Base-by-base conservation (phyloP, 2,797 vertebrate genomes). In the Centroberyx gerrardi region DNA sequence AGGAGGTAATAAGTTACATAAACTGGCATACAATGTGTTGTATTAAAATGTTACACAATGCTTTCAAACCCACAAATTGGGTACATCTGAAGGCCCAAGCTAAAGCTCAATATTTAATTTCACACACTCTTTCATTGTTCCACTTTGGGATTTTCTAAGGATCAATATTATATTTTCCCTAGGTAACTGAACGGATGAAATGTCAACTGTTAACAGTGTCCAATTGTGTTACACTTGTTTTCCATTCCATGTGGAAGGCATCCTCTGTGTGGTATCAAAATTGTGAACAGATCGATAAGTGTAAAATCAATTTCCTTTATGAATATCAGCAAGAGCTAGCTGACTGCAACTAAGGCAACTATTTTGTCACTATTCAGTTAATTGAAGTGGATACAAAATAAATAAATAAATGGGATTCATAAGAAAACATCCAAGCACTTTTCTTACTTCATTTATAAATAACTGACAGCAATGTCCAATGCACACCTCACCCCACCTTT, bases 111-210 rank as follows among this genome's bases (percentile, higher is more conserved):
- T 28, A 29, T 4, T 28, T 4, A 10, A n/a, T n/a, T n/a, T n/a
- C n/a, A n/a, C n/a, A n/a, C n/a, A n/a, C n/a, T n/a, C n/a, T n/a
- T n/a, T n/a, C n/a, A n/a, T n/a, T n/a, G n/a, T 28, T 53, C 18
- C 27, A 53, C 52, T 27, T 53, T n/a, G n/a, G n/a, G n/a, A n/a
- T n/a, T n/a, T n/a, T n/a, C n/a, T 53, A 27, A 53, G 9, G 27
- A 53, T 53, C 52, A 27, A 53, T 53, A 53, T 53, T 53, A 27
- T 53, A 53, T 53, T 53, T 53, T 28, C 52, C 52, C 15, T 27
- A 53, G 2, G 52, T 28, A 53, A 53, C 9, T 8, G 52, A 13
- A 28, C 9, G 8, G 9, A 22, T 12, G 8, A 27, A 53, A 12
- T 22, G 10, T 22, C 10, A 53, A 12, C 10, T 53, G 3, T 12